Conservation (phyloP, 2,888 invertebrate species). For the Tenthredo distinguenda region DNA sequence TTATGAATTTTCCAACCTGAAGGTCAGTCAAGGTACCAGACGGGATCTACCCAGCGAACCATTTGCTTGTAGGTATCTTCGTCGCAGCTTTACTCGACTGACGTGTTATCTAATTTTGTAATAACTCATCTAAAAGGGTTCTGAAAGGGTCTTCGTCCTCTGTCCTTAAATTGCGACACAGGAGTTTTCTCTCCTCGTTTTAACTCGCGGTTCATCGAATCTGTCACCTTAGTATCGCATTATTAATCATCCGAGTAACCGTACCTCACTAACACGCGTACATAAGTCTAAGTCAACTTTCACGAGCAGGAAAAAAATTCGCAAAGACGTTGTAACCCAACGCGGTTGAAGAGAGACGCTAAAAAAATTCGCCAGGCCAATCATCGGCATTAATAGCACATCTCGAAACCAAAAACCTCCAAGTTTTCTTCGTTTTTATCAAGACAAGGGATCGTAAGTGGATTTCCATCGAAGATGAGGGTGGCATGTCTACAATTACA, state of each 20-base stretch:
- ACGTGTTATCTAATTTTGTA: slow-evolving; percentile 48
- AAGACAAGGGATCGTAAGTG: background rate
- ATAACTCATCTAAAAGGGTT: slow-evolving; percentile 51
- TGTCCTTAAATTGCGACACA: slow-evolving; percentile 8
- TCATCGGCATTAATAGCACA: background rate
- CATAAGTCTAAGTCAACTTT: background rate
- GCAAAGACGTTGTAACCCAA: background rate
- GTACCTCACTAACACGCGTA: background rate
- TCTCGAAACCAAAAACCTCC: background rate
- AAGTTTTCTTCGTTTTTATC: background rate
- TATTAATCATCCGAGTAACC: slow-evolving; percentile 10
- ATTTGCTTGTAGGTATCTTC: slow-evolving; percentile 16
- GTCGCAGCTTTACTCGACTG: slow-evolving; percentile 38
- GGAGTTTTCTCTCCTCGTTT: slow-evolving; percentile 9
- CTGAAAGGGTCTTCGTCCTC: slow-evolving; percentile 33
- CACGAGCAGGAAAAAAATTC: background rate
- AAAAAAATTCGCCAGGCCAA: background rate
- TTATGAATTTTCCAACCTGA: slow-evolving; percentile 44
- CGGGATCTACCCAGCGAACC: background rate
- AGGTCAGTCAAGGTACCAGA: slow-evolving; percentile 33
- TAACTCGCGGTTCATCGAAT: slow-evolving; percentile 32
- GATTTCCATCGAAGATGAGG: slow-evolving; percentile 16
- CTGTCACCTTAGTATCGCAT: background rate
- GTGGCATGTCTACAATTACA: background rate
- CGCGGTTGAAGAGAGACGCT: background rate